Conservation (phyloP, 2,797 vertebrate genomes). For the Ibycter americanus region DNA sequence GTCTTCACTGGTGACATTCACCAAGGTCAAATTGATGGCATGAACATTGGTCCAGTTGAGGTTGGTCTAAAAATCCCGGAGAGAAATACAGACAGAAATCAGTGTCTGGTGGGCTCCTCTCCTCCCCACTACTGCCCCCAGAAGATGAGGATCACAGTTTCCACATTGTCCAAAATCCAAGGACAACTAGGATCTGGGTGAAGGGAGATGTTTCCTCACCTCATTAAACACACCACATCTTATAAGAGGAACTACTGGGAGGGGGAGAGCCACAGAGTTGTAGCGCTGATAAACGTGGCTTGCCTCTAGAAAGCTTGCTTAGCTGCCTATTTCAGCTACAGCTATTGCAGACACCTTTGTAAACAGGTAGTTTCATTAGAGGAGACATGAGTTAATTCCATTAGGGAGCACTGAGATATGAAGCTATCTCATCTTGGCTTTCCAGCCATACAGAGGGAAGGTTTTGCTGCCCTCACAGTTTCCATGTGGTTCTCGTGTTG, state of each 20-base stretch:
- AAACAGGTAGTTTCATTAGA: background rate
- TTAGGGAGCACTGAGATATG: background rate
- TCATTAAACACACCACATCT: background rate
- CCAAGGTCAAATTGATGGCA: slow-evolving; percentile 94
- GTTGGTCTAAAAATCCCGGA: slow-evolving; percentile 84
- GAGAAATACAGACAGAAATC: background rate
- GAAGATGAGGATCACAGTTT: background rate
- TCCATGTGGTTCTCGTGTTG: background rate
- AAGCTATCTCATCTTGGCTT: background rate
- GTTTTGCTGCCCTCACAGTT: background rate
- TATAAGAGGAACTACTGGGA: background rate
- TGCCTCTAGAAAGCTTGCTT: background rate
- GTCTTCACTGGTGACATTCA: slow-evolving; percentile 95
- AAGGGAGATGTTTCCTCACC: background rate
- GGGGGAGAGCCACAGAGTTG: background rate
- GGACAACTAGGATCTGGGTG: background rate
- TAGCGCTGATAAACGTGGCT: background rate
- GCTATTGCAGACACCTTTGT: background rate
- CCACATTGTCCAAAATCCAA: background rate
- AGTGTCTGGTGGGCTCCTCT: background rate
- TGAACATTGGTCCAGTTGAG: slow-evolving; percentile 96
- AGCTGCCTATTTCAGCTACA: background rate
- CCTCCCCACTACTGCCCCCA: rapidly evolving
- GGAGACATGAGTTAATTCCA: background rate
- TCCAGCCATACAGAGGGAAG: background rate